These are phyloP conservation scores for Meteorus cinctellus DNA, from an alignment of 2,888 invertebrate species.

Conservation along the genomic window DNA sequence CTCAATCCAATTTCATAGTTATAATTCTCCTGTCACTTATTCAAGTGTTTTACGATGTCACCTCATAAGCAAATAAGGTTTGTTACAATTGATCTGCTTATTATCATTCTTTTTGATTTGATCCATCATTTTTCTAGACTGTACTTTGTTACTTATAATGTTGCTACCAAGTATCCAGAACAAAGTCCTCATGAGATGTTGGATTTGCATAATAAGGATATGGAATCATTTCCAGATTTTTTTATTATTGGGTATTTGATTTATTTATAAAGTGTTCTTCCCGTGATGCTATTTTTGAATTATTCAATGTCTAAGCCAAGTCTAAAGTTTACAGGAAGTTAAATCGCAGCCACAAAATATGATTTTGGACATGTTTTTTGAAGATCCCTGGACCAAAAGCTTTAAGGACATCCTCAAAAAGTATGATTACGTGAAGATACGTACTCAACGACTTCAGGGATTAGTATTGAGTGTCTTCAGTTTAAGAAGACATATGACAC, in stretches of 20 bases:
- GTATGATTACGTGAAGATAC: constrained; percentile 84
- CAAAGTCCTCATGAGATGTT: constrained; percentile 84
- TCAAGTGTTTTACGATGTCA: neutral
- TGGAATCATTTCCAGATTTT: constrained; percentile 84
- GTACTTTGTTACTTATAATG: constrained; percentile 93
- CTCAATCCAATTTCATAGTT: neutral
- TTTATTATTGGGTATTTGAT: constrained; percentile 85
- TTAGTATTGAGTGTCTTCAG: constrained; percentile 86
- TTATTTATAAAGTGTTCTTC: constrained; percentile 32
- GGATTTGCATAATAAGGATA: constrained; percentile 79
- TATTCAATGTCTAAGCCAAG: neutral
- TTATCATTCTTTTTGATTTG: neutral
- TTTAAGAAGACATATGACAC: constrained; percentile 85
- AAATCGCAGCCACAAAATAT: constrained; percentile 91
- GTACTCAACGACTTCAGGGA: constrained; percentile 89
- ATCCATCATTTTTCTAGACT: constrained; percentile 75
- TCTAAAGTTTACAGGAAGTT: constrained; percentile 88
- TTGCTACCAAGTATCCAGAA: constrained; percentile 85
- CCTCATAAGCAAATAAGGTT: neutral
- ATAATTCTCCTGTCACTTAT: neutral
- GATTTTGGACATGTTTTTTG: constrained; percentile 85
- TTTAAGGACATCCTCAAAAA: constrained; percentile 82
- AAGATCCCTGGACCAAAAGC: constrained; percentile 88
- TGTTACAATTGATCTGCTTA: neutral
- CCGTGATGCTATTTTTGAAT: constrained; percentile 32